phyloP scores from a whole-genome alignment of 2,888 invertebrate species.

The Eutolmus rufibarbis region DNA sequence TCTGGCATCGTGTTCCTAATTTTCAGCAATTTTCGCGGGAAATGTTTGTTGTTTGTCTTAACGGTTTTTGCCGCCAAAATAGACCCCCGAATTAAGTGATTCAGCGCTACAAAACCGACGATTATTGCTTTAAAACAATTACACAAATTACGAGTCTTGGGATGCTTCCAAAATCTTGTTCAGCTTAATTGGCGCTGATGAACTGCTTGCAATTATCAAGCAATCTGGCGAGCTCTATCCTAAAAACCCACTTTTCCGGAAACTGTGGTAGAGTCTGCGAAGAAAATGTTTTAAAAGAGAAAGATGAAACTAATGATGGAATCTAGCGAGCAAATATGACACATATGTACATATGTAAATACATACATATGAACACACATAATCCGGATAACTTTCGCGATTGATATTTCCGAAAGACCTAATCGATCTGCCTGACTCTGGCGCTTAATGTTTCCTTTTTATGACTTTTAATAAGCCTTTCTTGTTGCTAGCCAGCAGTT shows the following conservation, averaged over 20 bases:
- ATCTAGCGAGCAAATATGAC: too few species aligned
- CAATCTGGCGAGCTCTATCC: background rate
- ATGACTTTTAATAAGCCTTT: too few species aligned
- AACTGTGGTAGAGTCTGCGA: background rate
- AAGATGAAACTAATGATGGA: background rate
- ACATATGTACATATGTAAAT: too few species aligned
- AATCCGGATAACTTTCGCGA: too few species aligned
- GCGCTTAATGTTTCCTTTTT: too few species aligned
- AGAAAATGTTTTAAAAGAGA: background rate
- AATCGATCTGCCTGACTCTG: too few species aligned
- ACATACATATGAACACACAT: too few species aligned
- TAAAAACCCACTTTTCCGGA: background rate
- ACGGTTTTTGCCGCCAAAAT: background rate
- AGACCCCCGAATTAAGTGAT: conserved; percentile 1
- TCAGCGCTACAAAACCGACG: background rate
- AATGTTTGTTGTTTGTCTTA: conserved; percentile 5
- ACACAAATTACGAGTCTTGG: background rate
- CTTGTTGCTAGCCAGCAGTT: too few species aligned
- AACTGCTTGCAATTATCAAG: background rate
- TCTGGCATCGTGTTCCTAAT: background rate
- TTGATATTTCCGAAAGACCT: too few species aligned
- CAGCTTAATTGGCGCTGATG: background rate
- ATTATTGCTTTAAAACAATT: conserved; percentile 25
- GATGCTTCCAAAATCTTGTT: background rate
- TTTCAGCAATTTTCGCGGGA: background rate